Base-by-base conservation (phyloP, 2,113 vertebrate species). In the Ciconia stormi region DNA sequence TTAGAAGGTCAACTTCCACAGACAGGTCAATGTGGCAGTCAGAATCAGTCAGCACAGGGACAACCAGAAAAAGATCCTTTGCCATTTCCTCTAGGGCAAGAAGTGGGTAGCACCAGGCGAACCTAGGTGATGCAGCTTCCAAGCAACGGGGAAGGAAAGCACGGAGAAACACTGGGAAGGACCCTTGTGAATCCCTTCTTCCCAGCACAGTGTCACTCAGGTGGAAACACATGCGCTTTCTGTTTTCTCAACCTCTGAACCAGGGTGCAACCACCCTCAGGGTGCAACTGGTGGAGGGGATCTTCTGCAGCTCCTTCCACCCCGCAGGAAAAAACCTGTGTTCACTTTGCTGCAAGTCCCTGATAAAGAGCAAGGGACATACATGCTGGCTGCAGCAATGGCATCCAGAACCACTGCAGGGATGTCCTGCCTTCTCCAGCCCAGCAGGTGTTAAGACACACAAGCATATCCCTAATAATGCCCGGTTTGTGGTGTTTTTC, bases 371-470 rank as follows among this genome's bases (percentile, higher is more conserved):
- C 42, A 42, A 50, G 38, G 46, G 53, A 20, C 1, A 1, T 6
- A 13, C 10, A 10, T 50, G 12, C 13, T 49, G 7, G 2, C 36
- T 10, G 34, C 14, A 25, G 30, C 34, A 49, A 10, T 17, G 34
- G 11, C 55, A 21, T 11, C 16, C 29, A n/a, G 23, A 50, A 17
- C 8, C 0, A 1, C 11, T 2, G 1, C 2, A 4, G 36, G 25
- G 21, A 44, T 14, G 56, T n/a, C 38, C 36, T 27, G n/a, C 26
- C 19, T 53, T 65, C 50, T 32, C 19, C 52, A 38, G 20, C 30
- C 16, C 30, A 29, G 25, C 21, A 32, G 36, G 36, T 22, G 13
- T 15, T 12, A 23, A 19, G 55, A 10, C 4, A 15, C 18, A 30
- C 10, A 23, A 38, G 25, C 2, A 3, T 9, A 18, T 32, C 16